Percentiles rank a stretch among this genome's conserved stretches.
Evolutionary conservation across 2,888 invertebrate genomes (phyloP).

Genomic region (Lymantria monacha): DNA sequence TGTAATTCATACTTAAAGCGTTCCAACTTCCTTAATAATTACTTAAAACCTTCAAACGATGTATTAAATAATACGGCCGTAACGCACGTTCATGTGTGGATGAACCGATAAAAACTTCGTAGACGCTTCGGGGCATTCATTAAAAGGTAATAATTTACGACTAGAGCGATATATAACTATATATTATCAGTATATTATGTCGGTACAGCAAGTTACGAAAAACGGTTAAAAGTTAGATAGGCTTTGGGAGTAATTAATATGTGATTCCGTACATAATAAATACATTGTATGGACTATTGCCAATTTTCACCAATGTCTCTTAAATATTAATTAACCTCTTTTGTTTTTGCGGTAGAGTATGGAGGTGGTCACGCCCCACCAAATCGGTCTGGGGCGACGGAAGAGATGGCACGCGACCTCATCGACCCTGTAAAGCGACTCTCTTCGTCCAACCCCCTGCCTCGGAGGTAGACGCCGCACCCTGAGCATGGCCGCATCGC

Average conservation of each 20-base stretch:
- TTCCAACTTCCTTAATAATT: slow-evolving; percentile 34
- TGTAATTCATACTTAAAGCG: slow-evolving; percentile 5
- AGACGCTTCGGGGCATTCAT: slow-evolving; percentile 57
- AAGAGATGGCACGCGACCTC: no score
- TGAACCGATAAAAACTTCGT: slow-evolving; percentile 69
- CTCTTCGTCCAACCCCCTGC: no score
- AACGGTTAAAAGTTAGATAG: slow-evolving; percentile 10
- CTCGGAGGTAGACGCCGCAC: no score
- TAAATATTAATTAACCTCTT: no score
- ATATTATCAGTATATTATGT: slow-evolving; percentile 8
- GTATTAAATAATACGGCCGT: slow-evolving; percentile 40
- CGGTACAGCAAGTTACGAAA: slow-evolving; percentile 11
- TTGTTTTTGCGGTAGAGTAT: no score
- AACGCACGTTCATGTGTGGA: slow-evolving; percentile 59
- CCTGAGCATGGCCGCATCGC: no score
- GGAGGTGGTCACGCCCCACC: no score
- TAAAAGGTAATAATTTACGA: slow-evolving; percentile 58
- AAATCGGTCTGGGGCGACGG: no score
- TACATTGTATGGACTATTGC: no score
- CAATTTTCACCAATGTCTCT: no score
- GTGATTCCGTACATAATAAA: slow-evolving; percentile 5
- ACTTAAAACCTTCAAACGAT: slow-evolving; percentile 14
- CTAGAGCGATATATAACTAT: slow-evolving; percentile 37
- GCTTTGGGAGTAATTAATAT: slow-evolving; percentile 1
- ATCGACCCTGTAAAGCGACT: no score